Base-by-base conservation (phyloP, 2,797 vertebrate species). In the Esox masquinongy region DNA sequence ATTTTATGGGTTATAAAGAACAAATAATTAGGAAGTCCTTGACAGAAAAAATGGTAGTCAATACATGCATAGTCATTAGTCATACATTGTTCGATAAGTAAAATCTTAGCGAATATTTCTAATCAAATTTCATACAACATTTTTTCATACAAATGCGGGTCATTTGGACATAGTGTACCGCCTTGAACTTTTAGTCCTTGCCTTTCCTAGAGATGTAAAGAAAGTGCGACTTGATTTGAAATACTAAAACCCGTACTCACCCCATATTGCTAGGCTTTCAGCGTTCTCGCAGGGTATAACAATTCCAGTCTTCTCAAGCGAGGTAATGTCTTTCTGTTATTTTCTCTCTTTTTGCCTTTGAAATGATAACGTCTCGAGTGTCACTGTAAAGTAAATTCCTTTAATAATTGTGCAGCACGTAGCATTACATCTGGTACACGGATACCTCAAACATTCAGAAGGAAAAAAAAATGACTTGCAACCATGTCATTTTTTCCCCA, bases 191-290 rank as follows among this genome's bases (percentile, higher is more conserved):
- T 69, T 72, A 8, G 11, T 29, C 19, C 72, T 78, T n/a, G 12
- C 16, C 22, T 61, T 72, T n/a, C 29, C n/a, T 51, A 26, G 15
- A 31, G 51, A 83, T 75, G 47, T 47, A 79, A 74, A 70, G 63
- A 56, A 70, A 81, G 61, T 50, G 14, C 63, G 64, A 70, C 51
- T 2, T 26, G 4, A 67, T 68, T 26, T 50, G 75, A 74, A 68
- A 36, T 64, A 66, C 70, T 31, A 22, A 53, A 67, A 15, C 1
- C 79, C 5, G 5, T 85, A 91, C 91, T 91, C 80, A 92, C 91
- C 90, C 91, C 90, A 91, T 92, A 78, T 88, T 89, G 74, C 59
- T 76, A 19, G 70, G 11, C 17, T 22, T 59, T 17, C 51, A 17
- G 50, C 24, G 17, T 69, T 56, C 50, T n/a, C 31, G 43, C 70